Evolutionary conservation across 2,888 invertebrate genomes (phyloP).

Genomic region (Oegoconia quadripuncta): DNA sequence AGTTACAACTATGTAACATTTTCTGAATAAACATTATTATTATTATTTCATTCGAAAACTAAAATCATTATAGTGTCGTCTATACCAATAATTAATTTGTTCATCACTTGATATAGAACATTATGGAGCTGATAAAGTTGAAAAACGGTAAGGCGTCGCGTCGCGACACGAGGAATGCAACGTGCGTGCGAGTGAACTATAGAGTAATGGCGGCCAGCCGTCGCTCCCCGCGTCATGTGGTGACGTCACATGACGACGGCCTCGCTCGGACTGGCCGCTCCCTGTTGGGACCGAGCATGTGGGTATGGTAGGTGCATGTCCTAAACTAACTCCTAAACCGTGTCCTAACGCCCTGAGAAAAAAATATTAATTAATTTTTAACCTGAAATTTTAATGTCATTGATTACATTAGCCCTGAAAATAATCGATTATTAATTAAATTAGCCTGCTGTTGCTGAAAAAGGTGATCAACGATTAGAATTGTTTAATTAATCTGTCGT

Average conservation of each 20-base stretch:
- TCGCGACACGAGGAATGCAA: no score
- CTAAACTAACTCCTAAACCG: background rate
- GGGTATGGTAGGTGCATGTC: background rate
- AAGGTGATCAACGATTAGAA: constrained; percentile 29
- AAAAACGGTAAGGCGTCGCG: background rate
- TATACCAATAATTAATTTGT: no score
- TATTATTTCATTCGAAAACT: no score
- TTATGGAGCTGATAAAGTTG: no score
- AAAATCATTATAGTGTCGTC: no score
- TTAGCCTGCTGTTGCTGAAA: constrained; percentile 57
- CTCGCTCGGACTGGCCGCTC: background rate
- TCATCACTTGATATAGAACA: no score
- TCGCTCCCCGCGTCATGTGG: no score
- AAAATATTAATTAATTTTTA: constrained; percentile 44
- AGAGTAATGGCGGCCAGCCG: no score
- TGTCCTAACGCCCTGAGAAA: constrained; percentile 48
- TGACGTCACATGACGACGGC: no score
- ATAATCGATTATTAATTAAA: constrained; percentile 45
- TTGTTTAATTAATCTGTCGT: constrained; percentile 27
- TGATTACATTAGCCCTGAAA: constrained; percentile 60
- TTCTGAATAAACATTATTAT: no score
- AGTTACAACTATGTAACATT: no score
- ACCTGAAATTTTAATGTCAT: constrained; percentile 64
- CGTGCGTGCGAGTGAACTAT: no score
- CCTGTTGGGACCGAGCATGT: background rate